Conservation (phyloP, 1,140 invertebrate genomes). For the Eriocheir sinensis region DNA sequence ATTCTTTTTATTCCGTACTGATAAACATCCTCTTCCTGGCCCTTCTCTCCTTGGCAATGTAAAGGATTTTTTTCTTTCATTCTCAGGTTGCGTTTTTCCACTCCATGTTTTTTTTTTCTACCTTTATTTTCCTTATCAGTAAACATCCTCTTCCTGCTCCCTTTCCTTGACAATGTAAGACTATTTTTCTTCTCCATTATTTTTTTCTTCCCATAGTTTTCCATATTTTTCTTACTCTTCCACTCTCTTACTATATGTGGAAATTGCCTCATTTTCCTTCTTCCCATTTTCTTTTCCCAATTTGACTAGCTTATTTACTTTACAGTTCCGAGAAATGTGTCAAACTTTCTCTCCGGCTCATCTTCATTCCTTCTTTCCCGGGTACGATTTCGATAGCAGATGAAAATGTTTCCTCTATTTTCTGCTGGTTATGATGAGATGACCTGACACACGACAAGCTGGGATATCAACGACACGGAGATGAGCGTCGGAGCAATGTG, state of each 20-base stretch:
- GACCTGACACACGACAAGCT: not conserved
- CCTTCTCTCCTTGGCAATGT: no score
- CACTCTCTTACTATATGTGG: no score
- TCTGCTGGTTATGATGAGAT: not conserved
- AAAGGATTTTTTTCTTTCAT: no score
- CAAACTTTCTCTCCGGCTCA: not conserved
- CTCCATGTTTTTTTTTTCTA: no score
- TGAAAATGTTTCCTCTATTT: not conserved
- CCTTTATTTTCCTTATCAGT: no score
- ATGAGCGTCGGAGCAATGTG: not conserved
- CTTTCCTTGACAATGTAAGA: no score
- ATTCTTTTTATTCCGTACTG: no score
- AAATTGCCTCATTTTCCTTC: no score
- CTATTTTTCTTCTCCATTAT: not conserved
- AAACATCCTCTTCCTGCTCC: no score
- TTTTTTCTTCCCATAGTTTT: not conserved
- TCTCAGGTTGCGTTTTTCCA: no score
- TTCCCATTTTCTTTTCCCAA: not conserved
- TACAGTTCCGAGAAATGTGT: not conserved
- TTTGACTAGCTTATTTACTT: not conserved
- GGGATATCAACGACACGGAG: not conserved
- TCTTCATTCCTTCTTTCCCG: not conserved
- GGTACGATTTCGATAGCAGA: not conserved
- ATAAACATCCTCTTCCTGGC: no score
- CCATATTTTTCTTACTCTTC: not conserved